Base-by-base conservation (phyloP, 2,113 vertebrate genomes). In the Eclectus roratus region DNA sequence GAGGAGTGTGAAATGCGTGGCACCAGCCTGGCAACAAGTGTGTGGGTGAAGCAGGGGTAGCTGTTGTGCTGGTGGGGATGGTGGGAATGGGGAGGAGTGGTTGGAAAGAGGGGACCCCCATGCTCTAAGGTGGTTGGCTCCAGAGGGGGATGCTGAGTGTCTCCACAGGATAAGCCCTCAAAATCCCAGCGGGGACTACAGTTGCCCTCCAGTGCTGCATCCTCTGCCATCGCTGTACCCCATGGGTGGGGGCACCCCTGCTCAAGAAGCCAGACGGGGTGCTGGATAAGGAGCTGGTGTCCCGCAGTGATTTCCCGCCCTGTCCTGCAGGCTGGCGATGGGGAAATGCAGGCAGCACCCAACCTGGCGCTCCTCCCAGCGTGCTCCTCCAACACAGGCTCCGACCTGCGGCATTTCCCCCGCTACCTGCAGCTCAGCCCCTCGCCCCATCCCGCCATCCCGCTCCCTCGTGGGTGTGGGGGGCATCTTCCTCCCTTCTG, bases 401-500 rank as follows among this genome's bases (percentile, higher is more conserved):
- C 10, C 7, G 7, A 29, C 29, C 7, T 10, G 28, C 6, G 9
- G 63, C 24, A 6, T 8, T 11, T 27, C n/a, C 77, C 50, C 52
- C 2, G 39, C 66, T 88, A 85, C 94, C 88, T 47, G 93, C 91
- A 55, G 29, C 80, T 25, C 39, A 17, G 37, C 71, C 83, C 8
- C 21, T 65, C 29, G 74, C 74, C 91, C 89, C 88, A 84, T 79
- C 49, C 55, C 8, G 19, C 61, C 79, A 5, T 28, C 92, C 91
- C 56, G 9, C 39, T 82, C 93, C 94, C 13, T 44, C 9, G 17
- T 31, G 84, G 82, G 35, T 19, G 71, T 16, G 73, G 56, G 68
- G 79, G 44, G 66, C 91, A 94, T 77, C 73, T 77, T 86, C 60
- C 76, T 70, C 56, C 72, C 39, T 55, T 6, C 63, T 23, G 80